A percentile compares a stretch with the other conserved stretches of the same genome.
These are phyloP conservation scores for Nomada ferruginata DNA, from an alignment of 2,888 invertebrate genomes.

Conservation along the genomic window DNA sequence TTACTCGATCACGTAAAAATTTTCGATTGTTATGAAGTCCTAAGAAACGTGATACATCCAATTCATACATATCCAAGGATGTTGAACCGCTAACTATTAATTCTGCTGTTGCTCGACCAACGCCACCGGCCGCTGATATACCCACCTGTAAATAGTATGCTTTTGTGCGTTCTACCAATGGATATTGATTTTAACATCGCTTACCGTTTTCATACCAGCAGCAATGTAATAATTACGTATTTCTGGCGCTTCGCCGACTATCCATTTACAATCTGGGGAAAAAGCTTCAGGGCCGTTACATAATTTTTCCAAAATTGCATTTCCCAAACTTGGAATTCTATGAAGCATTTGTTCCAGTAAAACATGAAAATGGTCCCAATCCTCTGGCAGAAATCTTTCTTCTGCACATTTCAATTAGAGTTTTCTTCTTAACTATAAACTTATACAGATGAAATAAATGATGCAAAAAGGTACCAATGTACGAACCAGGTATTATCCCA, in stretches of 20 bases:
- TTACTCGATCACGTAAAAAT: conserved; percentile 95
- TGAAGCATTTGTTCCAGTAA: conserved; percentile 93
- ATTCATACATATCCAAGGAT: conserved; percentile 93
- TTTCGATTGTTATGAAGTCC: conserved; percentile 97
- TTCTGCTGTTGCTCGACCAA: conserved; percentile 95
- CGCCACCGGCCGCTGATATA: conserved; percentile 97
- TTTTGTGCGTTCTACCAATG: neutral
- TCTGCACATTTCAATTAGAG: conserved; percentile 85
- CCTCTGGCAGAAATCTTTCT: conserved; percentile 90
- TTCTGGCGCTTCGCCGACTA: conserved; percentile 97
- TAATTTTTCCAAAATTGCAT: conserved; percentile 91
- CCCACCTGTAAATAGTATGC: conserved; percentile 86
- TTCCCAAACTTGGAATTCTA: conserved; percentile 91
- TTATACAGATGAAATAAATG: conserved; percentile 4
- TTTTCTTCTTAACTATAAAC: conserved; percentile 20
- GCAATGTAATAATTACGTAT: conserved; percentile 89
- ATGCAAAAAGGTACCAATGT: conserved; percentile 38
- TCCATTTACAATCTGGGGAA: conserved; percentile 98
- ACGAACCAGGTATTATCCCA: conserved; percentile 87
- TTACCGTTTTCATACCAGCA: conserved; percentile 95
- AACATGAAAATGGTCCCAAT: conserved; percentile 98
- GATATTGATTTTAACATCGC: conserved; percentile 15
- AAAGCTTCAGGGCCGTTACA: conserved; percentile 97
- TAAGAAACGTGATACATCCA: conserved; percentile 95
- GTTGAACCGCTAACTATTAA: conserved; percentile 93